Evolutionary conservation across 2,888 invertebrate genomes (phyloP), one percentile per base, ranked within the genome.

Genomic region (Ectemnius cavifrons): DNA sequence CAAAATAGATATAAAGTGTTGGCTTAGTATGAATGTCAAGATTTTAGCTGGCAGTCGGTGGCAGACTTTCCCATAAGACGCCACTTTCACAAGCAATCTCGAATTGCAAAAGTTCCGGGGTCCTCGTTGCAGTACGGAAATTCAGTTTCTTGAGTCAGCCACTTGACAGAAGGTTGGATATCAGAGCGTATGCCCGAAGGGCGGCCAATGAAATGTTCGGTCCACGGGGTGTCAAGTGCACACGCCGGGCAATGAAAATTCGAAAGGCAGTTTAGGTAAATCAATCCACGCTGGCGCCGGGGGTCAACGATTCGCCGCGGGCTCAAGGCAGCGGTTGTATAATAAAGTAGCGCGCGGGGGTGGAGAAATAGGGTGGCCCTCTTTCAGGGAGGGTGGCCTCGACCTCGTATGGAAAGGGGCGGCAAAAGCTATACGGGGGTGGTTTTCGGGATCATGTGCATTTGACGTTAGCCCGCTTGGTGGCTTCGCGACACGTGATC

Each of bases 401-500:
- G 37, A 37, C 37, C 37, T 37, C 37, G 6, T 49, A 63, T 58
- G 66, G 74, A 66, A 67, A 69, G 37, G 59, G 63, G 49, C 18
- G 18, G 66, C 71, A 70, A 66, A 70, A 71, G 69, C 52, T 27
- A 16, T 23, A 63, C 18, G 74, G 58, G 73, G 78, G 56, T 63
- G 75, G 75, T 78, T 82, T 82, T 82, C 79, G 69, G 68, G 75
- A 66, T 81, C 79, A 84, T 81, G 85, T 88, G 88, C 82, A 79
- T 85, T 86, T 89, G 87, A 88, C 89, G 86, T 88, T 87, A 80
- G 81, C 84, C 81, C 80, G 86, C 84, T 88, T 74, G 82, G 79
- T 80, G 82, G 83, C 77, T 73, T 68, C 77, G 77, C 81, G 84
- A 83, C 84, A 74, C 79, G 73, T 80, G 82, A 77, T 84, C 81